These are phyloP conservation scores for Catharus minimus DNA, from an alignment of 2,113 vertebrate species.

Conservation along the genomic window DNA sequence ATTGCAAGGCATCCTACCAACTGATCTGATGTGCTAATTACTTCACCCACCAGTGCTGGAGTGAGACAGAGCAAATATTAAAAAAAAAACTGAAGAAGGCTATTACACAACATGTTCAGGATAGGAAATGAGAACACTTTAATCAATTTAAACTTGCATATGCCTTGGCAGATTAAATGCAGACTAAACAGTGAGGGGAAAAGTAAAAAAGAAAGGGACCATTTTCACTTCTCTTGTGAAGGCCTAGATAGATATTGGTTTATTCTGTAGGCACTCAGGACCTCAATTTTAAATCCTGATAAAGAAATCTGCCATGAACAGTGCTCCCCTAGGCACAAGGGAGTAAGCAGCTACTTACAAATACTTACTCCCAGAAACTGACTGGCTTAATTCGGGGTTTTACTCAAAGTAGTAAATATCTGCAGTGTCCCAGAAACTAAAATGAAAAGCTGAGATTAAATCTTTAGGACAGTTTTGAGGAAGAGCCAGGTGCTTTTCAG, in stretches of 20 bases:
- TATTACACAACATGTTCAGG: conserved; percentile 17
- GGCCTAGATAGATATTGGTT: background rate
- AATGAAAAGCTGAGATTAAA: conserved; percentile 14
- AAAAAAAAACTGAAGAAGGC: background rate
- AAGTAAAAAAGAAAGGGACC: background rate
- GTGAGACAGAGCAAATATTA: conserved; percentile 28
- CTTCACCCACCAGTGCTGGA: background rate
- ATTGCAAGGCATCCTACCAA: background rate
- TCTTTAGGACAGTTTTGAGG: background rate
- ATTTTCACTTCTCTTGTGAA: background rate
- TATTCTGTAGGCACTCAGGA: background rate
- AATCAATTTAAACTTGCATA: conserved; percentile 16
- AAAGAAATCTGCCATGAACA: background rate
- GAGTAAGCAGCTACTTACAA: background rate
- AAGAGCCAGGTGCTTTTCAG: background rate
- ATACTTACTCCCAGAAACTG: background rate
- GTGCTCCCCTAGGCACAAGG: background rate
- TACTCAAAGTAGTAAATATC: background rate
- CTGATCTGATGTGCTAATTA: background rate
- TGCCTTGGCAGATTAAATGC: background rate
- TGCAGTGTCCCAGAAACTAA: background rate
- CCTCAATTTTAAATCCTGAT: background rate
- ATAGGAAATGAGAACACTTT: conserved; percentile 36
- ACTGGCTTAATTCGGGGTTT: background rate
- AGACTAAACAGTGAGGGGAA: background rate